Evolutionary conservation across 2,888 invertebrate genomes (phyloP), one percentile per base, ranked within the genome.

Genomic region (Idaea biselata): DNA sequence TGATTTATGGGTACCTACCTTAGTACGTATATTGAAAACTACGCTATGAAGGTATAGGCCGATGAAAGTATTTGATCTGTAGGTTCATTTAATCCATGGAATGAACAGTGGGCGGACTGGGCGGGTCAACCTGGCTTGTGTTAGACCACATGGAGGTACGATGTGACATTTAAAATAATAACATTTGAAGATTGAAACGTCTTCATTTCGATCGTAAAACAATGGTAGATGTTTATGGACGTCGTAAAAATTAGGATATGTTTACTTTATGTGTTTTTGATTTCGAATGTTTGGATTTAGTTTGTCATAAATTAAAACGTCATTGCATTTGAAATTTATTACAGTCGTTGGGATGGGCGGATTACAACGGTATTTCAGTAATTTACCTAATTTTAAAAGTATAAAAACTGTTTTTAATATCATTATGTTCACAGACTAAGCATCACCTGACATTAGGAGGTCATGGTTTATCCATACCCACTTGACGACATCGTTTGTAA

Each of bases 131-230:
- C 44, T 44, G 44, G 3, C 44, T 44, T 44, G 44, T 44, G 44
- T 44, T 44, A 44, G 44, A 44, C 44, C 44, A 44, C 44, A 44
- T 44, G 44, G 44, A 44, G 44, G 44, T 44, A 44, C 44, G 14
- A 7, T 44, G 44, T 44, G 44, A 44, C 44, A 66, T 67, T 54
- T 25, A 57, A 66, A 67, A 62, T 55, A 64, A 63, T 62, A 60
- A 63, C 60, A 59, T 61, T 59, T 66, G 67, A 65, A 25, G 31
- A 64, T 67, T 61, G 67, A 60, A 61, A 72, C 71, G 66, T 61
- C 71, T 70, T 70, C 68, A 73, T 70, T 68, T 67, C 57, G 65
- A 67, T 70, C 70, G 68, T 74, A 68, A 73, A 74, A 74, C 72
- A 74, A 74, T 69, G 68, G 65, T 63, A 60, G 65, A 69, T 63